Percentiles rank a stretch among this genome's conserved stretches.
These are phyloP conservation scores for Canis aureus DNA, from an alignment of 2,113 vertebrate genomes.

Conservation along the genomic window DNA sequence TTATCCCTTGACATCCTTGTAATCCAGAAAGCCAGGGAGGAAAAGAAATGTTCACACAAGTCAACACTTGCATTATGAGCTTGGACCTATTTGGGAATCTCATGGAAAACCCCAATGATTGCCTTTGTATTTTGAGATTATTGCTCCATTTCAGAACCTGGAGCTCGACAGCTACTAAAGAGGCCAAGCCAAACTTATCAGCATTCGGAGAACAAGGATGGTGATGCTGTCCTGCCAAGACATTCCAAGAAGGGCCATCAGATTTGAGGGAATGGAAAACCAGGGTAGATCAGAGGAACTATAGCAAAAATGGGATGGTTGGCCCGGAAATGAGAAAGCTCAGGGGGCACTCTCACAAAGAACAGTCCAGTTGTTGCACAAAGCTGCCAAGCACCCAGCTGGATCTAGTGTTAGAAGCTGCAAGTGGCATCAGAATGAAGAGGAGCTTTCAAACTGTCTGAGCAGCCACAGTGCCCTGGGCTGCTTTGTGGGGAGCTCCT, in stretches of 20 bases:
- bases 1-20: not conserved
- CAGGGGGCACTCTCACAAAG: not conserved
- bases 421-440: not conserved
- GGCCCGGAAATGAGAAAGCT: not conserved
- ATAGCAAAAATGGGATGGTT: not conserved
- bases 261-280: not conserved
- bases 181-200: not conserved
- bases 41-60: constrained; percentile 31
- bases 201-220: not conserved
- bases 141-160: constrained; percentile 8
- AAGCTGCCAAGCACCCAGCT: not conserved
- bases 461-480: not conserved
- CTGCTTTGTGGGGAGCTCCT: not conserved
- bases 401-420: not conserved
- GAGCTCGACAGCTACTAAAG: not conserved
- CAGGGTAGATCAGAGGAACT: not conserved
- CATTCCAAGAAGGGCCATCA: not conserved
- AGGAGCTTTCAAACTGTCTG: not conserved
- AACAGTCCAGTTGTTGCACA: not conserved
- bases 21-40: constrained; percentile 42
- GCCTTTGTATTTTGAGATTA: not conserved
- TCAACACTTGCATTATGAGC: not conserved
- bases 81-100: constrained; percentile 22
- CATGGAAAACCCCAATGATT: not conserved
- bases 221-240: not conserved